Percentiles rank a stretch among this genome's conserved stretches.
phyloP scores from a whole-genome alignment of 92 coral and sea anemone species.

The Siderastrea siderea region DNA sequence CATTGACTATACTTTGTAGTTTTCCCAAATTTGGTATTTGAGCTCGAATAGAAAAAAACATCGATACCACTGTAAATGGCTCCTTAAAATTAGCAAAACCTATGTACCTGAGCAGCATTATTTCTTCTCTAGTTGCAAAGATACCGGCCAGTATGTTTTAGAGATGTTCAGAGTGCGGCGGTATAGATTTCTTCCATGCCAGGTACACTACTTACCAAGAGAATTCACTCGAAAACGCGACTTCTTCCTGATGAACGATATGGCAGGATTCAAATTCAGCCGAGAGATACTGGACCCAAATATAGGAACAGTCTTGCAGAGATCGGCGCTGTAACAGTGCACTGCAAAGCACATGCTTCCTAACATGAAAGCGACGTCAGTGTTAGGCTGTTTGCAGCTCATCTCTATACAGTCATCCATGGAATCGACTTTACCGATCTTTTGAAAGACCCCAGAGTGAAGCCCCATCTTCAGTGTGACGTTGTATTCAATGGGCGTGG shows the following conservation, averaged over 20 bases:
- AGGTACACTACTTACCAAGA: slow-evolving; percentile 65
- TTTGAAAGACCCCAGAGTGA: slow-evolving; percentile 92
- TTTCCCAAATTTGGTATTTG: too few species aligned
- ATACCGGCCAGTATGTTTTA: too few species aligned
- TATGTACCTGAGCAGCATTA: too few species aligned
- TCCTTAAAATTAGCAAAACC: too few species aligned
- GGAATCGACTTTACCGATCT: slow-evolving; percentile 88
- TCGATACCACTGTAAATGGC: too few species aligned
- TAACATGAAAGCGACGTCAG: slow-evolving; percentile 98
- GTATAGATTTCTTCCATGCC: too few species aligned
- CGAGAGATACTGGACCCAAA: slow-evolving; percentile 80
- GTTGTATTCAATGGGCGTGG: slow-evolving; percentile 92
- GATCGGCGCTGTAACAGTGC: slow-evolving; percentile 92
- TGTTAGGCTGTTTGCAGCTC: slow-evolving; percentile 83
- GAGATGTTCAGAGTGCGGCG: too few species aligned
- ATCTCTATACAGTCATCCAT: slow-evolving; percentile 99
- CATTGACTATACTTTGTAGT: too few species aligned
- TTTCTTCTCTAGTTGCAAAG: too few species aligned
- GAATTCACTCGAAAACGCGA: slow-evolving; percentile 52
- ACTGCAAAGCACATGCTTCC: slow-evolving; percentile 96
- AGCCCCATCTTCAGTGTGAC: slow-evolving; percentile 97
- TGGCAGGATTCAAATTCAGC: slow-evolving; percentile 88
- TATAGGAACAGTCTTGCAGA: slow-evolving; percentile 94
- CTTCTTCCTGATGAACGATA: slow-evolving; percentile 82
- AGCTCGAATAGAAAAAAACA: too few species aligned